Evolutionary conservation across 2,888 invertebrate species (phyloP).

Genomic region (Hirudinaria manillensis): DNA sequence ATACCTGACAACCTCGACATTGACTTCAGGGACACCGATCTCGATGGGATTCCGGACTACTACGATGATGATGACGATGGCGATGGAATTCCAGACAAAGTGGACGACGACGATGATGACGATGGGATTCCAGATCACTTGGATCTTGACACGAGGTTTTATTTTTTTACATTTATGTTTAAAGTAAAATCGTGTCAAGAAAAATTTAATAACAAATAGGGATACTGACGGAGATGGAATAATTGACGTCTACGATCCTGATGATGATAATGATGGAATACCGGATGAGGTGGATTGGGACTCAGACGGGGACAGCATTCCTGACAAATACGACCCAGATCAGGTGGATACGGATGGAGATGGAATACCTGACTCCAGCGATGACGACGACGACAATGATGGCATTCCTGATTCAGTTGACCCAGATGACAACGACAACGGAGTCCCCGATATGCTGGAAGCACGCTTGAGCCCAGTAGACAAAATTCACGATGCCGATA

Average conservation of each 20-base stretch:
- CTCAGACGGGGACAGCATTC: conserved; percentile 33
- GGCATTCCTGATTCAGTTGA: conserved; percentile 32
- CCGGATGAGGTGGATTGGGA: conserved; percentile 27
- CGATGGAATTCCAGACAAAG: conserved; percentile 29
- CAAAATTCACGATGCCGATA: conserved; percentile 29
- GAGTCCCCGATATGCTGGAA: conserved; percentile 32
- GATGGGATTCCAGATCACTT: conserved; percentile 33
- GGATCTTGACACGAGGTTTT: conserved; percentile 29
- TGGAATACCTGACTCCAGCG: conserved; percentile 32
- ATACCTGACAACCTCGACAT: conserved; percentile 28
- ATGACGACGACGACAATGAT: conserved; percentile 33
- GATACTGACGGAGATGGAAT: conserved; percentile 35
- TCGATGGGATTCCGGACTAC: conserved; percentile 32
- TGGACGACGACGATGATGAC: conserved; percentile 30
- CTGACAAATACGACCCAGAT: conserved; percentile 31
- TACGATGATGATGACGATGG: conserved; percentile 32
- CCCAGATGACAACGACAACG: conserved; percentile 33
- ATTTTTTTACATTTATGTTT: not conserved
- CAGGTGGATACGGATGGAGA: conserved; percentile 34
- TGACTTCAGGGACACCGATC: conserved; percentile 31
- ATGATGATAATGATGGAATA: conserved; percentile 31
- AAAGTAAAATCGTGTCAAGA: not conserved
- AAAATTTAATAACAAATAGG: not conserved
- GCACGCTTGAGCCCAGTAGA: conserved; percentile 29
- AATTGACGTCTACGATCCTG: conserved; percentile 28